Base-by-base conservation (phyloP, 2,113 vertebrate genomes). In the Gracilinanus agilis region DNA sequence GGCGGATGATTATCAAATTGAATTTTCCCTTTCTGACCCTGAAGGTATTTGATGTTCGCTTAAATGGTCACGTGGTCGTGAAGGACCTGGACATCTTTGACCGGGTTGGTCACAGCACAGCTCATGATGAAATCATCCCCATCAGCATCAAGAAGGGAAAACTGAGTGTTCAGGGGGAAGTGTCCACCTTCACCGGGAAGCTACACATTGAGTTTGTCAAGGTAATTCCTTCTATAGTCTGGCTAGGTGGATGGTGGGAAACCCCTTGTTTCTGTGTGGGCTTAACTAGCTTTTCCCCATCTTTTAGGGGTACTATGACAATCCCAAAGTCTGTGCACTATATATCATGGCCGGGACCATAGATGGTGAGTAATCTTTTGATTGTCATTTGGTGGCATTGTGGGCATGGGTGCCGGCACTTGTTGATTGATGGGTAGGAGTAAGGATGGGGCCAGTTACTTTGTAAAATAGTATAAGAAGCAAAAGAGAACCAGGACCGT, bases 1-100 rank as follows among this genome's bases (percentile, higher is more conserved):
- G 67, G 8, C n/a, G 7, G 67, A 2, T 7, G 67, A 13, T 75
- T 19, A 75, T 34, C n/a, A 13, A 67, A 67, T 67, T 96, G 96
- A 92, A 92, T 25, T 94, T 95, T 97, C 91, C 9, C 93, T 90
- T 95, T 97, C 53, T 97, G 53, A 25, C 56, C 58, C 75, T 96
- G 89, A 96, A 99, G 99, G 99, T 99, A 40, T 99, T 99, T 98
- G 99, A 99, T 90, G 99, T 99, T 90, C 99, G 99, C 95, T 98
- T 99, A 93, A 99, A 99, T 5, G 99, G 99, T 95, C 99, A 99
- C 0, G 98, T 99, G 4, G 99, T 99, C 96, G 99, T 99, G 97
- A 99, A 99, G 97, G 99, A 99, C 98, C 98, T 99, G 98, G 99
- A 99, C 97, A 99, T 99, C 98, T 99, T 99, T 97, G 99, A 99